These are phyloP conservation scores for Epicampocera succincta DNA, from an alignment of 2,888 invertebrate species.

Conservation along the genomic window DNA sequence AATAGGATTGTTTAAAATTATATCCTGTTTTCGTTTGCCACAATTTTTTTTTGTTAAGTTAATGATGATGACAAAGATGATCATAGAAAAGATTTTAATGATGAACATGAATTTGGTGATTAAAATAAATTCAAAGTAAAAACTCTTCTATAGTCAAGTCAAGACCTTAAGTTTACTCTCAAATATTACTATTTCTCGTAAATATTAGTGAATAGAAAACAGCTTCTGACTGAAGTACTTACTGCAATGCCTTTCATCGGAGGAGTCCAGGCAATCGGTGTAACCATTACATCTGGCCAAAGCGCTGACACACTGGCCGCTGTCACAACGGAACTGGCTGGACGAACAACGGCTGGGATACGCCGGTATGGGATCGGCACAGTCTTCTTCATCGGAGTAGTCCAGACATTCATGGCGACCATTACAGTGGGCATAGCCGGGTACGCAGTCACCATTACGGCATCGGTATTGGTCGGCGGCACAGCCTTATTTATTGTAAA, in stretches of 20 bases:
- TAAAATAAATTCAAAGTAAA: neutral
- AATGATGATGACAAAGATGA: constrained; percentile 10
- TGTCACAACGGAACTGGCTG: constrained; percentile 80
- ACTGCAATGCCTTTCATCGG: constrained; percentile 84
- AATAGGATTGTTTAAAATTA: constrained; percentile 60
- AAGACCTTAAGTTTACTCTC: neutral
- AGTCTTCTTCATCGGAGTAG: constrained; percentile 86
- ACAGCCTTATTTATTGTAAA: constrained; percentile 83
- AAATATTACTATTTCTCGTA: too few species aligned
- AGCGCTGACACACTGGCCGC: constrained; percentile 78
- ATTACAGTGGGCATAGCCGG: constrained; percentile 85
- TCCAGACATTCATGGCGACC: constrained; percentile 85
- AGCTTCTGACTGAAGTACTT: constrained; percentile 73
- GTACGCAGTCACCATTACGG: constrained; percentile 86
- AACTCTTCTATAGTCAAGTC: neutral
- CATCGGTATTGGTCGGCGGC: constrained; percentile 86
- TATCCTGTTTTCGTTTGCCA: constrained; percentile 46
- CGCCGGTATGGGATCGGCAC: constrained; percentile 76
- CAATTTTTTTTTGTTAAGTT: constrained; percentile 4
- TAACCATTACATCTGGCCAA: constrained; percentile 82
- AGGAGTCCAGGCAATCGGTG: constrained; percentile 83
- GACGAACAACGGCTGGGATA: constrained; percentile 74
- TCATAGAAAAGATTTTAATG: neutral
- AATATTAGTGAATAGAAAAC: too few species aligned
- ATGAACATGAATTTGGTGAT: neutral